Conservation (phyloP, 2,113 vertebrate species). For the Anarhynchus alexandrinus region DNA sequence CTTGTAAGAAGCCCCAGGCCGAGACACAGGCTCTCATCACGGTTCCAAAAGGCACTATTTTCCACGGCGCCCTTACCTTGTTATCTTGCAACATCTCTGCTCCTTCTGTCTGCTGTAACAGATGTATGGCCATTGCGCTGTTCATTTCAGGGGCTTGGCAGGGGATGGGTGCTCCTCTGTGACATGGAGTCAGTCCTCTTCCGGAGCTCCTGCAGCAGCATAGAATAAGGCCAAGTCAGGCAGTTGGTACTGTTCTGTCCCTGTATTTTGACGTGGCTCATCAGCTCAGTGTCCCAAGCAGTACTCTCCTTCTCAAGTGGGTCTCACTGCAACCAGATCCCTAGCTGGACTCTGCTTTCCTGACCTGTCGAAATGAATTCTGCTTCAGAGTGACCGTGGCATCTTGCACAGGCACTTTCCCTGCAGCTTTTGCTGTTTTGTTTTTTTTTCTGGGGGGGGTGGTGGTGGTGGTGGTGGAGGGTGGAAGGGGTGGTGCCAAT, state of each 20-base stretch:
- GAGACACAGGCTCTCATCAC: background rate
- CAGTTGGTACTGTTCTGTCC: background rate
- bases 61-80: background rate
- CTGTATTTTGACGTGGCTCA: background rate
- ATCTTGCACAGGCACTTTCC: background rate
- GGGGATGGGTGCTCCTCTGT: rapidly evolving
- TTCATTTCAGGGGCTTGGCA: too few species aligned
- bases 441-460: background rate
- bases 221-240: background rate
- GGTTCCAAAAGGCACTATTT: background rate
- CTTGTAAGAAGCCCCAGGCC: background rate
- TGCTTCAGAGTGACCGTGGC: background rate
- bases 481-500: too few species aligned
- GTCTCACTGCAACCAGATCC: background rate
- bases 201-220: background rate
- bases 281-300: background rate
- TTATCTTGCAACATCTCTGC: background rate
- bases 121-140: background rate
- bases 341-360: background rate
- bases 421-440: background rate
- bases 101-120: rapidly evolving
- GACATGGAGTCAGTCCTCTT: background rate
- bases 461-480: too few species aligned
- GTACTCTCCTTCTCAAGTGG: background rate
- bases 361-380: background rate